Evolutionary conservation across 2,797 vertebrate genomes (phyloP).

Genomic region (Tapirus indicus): DNA sequence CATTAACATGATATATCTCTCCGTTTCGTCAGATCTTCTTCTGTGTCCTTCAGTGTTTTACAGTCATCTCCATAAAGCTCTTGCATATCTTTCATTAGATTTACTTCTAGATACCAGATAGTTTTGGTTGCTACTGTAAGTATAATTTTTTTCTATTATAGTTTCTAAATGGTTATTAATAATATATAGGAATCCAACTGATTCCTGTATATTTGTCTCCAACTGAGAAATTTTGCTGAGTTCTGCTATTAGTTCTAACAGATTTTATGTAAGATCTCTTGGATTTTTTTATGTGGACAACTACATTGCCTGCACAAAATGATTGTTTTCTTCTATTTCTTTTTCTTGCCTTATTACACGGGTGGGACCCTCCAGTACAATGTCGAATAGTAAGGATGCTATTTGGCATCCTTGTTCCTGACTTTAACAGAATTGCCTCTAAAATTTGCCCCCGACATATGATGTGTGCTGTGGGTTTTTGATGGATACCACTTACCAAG

Average conservation of each 20-base stretch:
- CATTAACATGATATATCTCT: neutral
- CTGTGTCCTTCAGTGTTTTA: neutral
- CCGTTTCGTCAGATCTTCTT: neutral
- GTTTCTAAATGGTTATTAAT: constrained; percentile 36
- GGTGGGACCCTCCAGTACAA: neutral
- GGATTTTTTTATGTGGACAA: neutral
- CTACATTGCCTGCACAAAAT: neutral
- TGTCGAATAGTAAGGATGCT: neutral
- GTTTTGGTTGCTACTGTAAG: neutral
- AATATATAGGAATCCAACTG: neutral
- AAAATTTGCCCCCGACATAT: neutral
- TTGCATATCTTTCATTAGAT: neutral
- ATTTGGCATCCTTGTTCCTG: neutral
- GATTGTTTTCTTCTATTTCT: neutral
- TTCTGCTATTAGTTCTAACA: neutral
- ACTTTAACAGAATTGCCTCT: constrained; percentile 23
- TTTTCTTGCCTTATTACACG: neutral
- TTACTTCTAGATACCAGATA: neutral
- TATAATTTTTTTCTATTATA: neutral
- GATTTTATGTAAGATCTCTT: neutral
- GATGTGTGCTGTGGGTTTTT: neutral
- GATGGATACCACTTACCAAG: neutral
- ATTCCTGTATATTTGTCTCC: neutral
- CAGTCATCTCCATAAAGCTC: neutral
- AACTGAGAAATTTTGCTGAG: neutral